Base-by-base conservation (phyloP, 1,140 invertebrate species). In the Micrasema longulum region DNA sequence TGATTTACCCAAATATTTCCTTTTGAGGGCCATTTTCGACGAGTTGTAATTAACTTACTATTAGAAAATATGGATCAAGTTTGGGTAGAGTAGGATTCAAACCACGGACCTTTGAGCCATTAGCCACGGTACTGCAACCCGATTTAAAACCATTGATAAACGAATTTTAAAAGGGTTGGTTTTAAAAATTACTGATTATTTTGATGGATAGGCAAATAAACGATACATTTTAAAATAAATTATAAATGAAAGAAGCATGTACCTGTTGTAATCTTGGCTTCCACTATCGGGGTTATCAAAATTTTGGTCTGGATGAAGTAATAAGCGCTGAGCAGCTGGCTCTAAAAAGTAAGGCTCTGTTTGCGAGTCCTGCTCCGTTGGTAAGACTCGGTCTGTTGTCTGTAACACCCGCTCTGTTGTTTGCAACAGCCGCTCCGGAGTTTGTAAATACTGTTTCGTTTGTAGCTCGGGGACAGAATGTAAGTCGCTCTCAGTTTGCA, bases 201-300 rank as follows among this genome's bases (percentile, higher is more conserved):
- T 5, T 1, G 1, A 41, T 41, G n/a, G 10, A 1, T 41, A 10
- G 10, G n/a, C 10, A 41, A 41, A 5, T 41, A 41, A 11, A 5
- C 10, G 1, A 41, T 41, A n/a, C 18, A 18, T 10, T 20, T 20
- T 57, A 35, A 2, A 57, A n/a, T n/a, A n/a, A n/a, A n/a, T n/a
- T n/a, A n/a, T n/a, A n/a, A n/a, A n/a, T n/a, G n/a, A n/a, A n/a
- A n/a, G n/a, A n/a, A n/a, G n/a, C n/a, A n/a, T n/a, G n/a, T 31
- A 63, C 57, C 57, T 63, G 57, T 63, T 63, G 41, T 43, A 45
- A 10, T 63, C 57, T 23, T 63, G 57, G 41, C 22, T 22, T 22
- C 36, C n/a, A 63, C 10, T 43, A 45, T 63, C 57, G 7, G 16
- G 36, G 18, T 22, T 41, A 12, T 63, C 38, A 9, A 18, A 18